Evolutionary conservation across 35 echinoderm and acorn worm species (phyloP).

Genomic region (Apostichopus californicus): DNA sequence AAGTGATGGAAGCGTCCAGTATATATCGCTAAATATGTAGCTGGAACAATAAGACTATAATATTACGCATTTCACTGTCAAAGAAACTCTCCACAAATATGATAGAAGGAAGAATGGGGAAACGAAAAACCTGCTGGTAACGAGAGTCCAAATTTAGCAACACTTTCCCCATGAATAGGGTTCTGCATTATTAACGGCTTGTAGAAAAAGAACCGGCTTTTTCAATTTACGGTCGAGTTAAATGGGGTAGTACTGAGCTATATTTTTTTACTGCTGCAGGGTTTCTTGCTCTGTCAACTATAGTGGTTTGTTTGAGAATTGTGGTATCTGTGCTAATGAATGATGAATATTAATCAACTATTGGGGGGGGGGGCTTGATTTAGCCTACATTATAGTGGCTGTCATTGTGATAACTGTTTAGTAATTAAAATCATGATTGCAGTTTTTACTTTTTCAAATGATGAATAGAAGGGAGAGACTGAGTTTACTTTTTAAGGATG

Average conservation of each 20-base stretch:
- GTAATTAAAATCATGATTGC: too few relatives aligned
- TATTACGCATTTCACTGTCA: too few relatives aligned
- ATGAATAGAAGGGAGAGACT: too few relatives aligned
- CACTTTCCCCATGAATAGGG: background rate
- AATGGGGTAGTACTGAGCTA: background rate
- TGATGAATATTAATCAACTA: slow-evolving; percentile 31
- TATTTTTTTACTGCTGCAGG: background rate
- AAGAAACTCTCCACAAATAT: too few relatives aligned
- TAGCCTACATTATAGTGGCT: background rate
- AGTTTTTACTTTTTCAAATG: too few relatives aligned
- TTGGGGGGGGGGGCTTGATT: background rate
- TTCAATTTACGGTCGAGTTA: background rate
- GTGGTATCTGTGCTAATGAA: slow-evolving; percentile 46
- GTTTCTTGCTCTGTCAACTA: too few relatives aligned
- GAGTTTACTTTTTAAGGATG: too few relatives aligned
- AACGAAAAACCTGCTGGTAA: background rate
- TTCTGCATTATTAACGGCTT: background rate
- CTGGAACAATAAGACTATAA: too few relatives aligned
- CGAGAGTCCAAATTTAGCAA: slow-evolving; percentile 7
- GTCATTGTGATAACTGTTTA: too few relatives aligned
- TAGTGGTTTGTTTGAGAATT: too few relatives aligned
- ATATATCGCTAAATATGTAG: background rate
- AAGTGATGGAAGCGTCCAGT: background rate
- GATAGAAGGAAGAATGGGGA: background rate
- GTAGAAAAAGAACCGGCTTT: background rate